phyloP scores from a whole-genome alignment of 2,797 vertebrate species.

The Oryzias dopingdopingensis region DNA sequence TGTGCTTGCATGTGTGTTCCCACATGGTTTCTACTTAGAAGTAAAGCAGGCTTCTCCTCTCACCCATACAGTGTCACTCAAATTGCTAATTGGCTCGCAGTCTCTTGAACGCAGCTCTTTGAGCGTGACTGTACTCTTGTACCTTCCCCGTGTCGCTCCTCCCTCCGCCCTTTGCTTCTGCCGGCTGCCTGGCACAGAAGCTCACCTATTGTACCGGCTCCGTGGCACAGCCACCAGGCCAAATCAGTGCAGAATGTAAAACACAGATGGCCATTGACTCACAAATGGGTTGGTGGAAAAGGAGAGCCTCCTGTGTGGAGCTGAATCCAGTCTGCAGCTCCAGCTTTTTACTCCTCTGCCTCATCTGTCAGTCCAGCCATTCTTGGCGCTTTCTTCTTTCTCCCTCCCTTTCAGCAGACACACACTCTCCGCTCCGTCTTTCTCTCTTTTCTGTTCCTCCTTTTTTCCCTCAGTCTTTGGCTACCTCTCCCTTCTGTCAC shows the following conservation, averaged over 20 bases:
- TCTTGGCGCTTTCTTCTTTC: slow-evolving; percentile 6
- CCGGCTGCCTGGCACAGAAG: slow-evolving; percentile 30
- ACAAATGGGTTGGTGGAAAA: slow-evolving; percentile 63
- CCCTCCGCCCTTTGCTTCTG: slow-evolving; percentile 43
- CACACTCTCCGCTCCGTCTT: slow-evolving; percentile 1
- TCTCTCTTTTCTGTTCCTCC: slow-evolving; percentile 5
- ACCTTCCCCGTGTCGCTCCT: slow-evolving; percentile 33
- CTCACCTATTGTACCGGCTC: slow-evolving; percentile 54
- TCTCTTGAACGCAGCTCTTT: slow-evolving; percentile 56
- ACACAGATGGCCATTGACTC: slow-evolving; percentile 71
- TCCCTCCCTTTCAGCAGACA: slow-evolving; percentile 2
- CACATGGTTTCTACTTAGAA: slow-evolving; percentile 40
- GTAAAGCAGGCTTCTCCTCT: slow-evolving; percentile 41
- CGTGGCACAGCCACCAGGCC: slow-evolving; percentile 48
- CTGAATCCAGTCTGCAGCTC: slow-evolving; percentile 28
- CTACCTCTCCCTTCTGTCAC: slow-evolving; percentile 38
- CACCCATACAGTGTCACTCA: slow-evolving; percentile 63
- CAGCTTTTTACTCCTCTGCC: slow-evolving; percentile 21
- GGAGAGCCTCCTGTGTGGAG: slow-evolving; percentile 46
- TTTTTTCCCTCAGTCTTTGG: slow-evolving; percentile 23
- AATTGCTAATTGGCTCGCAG: slow-evolving; percentile 70
- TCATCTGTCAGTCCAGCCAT: slow-evolving; percentile 41
- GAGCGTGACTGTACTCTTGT: slow-evolving; percentile 41
- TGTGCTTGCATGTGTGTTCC: slow-evolving; percentile 15
- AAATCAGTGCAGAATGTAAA: slow-evolving; percentile 66